Evolutionary conservation across 1,140 invertebrate species (phyloP).

Genomic region (Neuroterus valhalla): DNA sequence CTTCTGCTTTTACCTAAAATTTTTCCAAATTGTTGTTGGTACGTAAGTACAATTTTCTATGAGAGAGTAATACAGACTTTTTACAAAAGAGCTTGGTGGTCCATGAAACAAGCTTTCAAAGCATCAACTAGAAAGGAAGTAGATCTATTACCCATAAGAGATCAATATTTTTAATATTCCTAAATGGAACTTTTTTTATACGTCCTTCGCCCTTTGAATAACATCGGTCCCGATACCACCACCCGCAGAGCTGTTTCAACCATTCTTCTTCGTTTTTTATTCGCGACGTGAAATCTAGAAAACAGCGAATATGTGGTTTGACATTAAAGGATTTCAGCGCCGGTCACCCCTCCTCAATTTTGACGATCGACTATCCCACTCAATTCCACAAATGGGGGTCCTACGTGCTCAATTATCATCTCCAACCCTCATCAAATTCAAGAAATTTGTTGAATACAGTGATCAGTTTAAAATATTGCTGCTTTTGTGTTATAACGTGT

Average conservation of each 20-base stretch:
- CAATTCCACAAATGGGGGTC: slow-evolving; percentile 56
- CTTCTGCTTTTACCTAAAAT: too few species aligned
- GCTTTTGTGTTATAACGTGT: too few species aligned
- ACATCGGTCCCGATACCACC: slow-evolving; percentile 47
- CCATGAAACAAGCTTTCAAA: not conserved
- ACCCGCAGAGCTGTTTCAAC: slow-evolving; percentile 42
- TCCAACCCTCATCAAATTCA: not conserved
- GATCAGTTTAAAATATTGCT: not conserved
- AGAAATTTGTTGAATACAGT: too few species aligned
- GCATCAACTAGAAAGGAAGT: not conserved
- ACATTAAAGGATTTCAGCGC: slow-evolving; percentile 55
- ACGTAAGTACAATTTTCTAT: not conserved
- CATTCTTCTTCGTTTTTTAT: slow-evolving; percentile 45
- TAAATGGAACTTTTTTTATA: slow-evolving; percentile 57
- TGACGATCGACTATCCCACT: slow-evolving; percentile 40
- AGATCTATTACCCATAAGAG: slow-evolving; percentile 55
- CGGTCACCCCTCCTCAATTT: slow-evolving; percentile 37
- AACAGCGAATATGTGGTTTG: slow-evolving; percentile 54
- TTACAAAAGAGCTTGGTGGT: not conserved
- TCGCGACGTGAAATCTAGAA: slow-evolving; percentile 48
- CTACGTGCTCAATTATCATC: not conserved
- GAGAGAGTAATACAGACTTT: not conserved
- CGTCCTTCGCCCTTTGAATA: slow-evolving; percentile 35
- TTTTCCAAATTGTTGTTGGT: too few species aligned
- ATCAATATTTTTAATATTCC: slow-evolving; percentile 65